A percentile compares a stretch with the other conserved stretches of the same genome.
Conservation (phyloP, 2,888 invertebrate genomes). For the Dicranocentrus wangi region DNA sequence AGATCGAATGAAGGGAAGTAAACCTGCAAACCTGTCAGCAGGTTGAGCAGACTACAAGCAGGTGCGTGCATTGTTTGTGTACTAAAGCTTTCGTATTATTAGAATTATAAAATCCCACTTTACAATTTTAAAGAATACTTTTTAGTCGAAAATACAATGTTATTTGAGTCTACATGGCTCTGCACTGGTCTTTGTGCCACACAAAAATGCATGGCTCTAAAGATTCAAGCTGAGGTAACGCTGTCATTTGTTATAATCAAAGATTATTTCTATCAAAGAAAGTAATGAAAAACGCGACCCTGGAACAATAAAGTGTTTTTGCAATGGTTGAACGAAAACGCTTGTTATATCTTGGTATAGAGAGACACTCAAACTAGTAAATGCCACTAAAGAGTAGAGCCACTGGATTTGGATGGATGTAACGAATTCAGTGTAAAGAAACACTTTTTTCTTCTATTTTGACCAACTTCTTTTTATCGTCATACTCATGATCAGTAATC, state of each 20-base stretch:
- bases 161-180: too few species aligned
- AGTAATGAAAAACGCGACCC: constrained; percentile 11
- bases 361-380: not conserved
- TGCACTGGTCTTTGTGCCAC: too few species aligned
- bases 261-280: not conserved
- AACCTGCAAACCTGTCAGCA: constrained; percentile 46
- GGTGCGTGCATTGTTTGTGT: constrained; percentile 29
- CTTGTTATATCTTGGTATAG: too few species aligned
- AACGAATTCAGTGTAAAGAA: constrained; percentile 31
- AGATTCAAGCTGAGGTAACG: not conserved
- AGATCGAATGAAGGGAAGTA: constrained; percentile 54
- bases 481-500: constrained; percentile 7
- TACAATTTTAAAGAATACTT: too few species aligned
- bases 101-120: too few species aligned
- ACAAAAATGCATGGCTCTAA: too few species aligned
- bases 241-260: not conserved
- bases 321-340: too few species aligned
- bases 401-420: constrained; percentile 20
- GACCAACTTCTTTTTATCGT: constrained; percentile 22
- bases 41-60: too few species aligned
- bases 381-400: not conserved
- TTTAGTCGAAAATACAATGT: too few species aligned
- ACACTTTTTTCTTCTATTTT: constrained; percentile 6
- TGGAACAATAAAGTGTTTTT: constrained; percentile 3
- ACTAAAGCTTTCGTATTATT: too few species aligned